Evolutionary conservation across 2,797 vertebrate species (phyloP).

Genomic region (Helicolenus hilgendorfi): DNA sequence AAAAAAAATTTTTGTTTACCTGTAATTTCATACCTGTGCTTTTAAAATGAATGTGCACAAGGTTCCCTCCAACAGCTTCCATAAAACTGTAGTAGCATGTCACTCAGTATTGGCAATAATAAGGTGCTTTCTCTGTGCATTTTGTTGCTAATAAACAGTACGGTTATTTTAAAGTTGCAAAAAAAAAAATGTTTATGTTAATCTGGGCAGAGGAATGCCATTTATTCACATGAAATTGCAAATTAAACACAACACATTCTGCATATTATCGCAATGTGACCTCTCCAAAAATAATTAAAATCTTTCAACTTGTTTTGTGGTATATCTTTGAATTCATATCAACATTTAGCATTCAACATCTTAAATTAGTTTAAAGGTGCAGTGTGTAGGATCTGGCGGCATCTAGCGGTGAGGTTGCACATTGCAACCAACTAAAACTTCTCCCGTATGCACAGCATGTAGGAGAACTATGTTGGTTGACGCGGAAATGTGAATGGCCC

Average conservation of each 20-base stretch:
- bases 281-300: not conserved
- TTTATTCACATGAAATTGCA: not conserved
- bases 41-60: not conserved
- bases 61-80: not conserved
- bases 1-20: not conserved
- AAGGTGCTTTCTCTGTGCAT: not conserved
- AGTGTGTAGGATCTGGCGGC: fast-evolving
- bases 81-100: not conserved
- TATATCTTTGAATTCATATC: not conserved
- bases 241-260: not conserved
- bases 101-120: not conserved
- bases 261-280: not conserved
- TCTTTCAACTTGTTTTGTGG: not conserved
- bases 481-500: fast-evolving
- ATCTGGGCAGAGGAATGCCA: not conserved
- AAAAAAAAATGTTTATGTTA: no score
- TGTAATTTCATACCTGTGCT: not conserved
- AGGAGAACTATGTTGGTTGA: no score
- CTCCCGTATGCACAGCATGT: no score
- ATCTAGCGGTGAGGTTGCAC: no score
- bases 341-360: no score
- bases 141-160: not conserved
- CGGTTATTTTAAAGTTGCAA: no score
- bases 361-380: not conserved
- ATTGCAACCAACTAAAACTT: no score